Evolutionary conservation across 2,888 invertebrate genomes (phyloP), one percentile per base, ranked within the genome.

Genomic region (Cataglyphis livida): DNA sequence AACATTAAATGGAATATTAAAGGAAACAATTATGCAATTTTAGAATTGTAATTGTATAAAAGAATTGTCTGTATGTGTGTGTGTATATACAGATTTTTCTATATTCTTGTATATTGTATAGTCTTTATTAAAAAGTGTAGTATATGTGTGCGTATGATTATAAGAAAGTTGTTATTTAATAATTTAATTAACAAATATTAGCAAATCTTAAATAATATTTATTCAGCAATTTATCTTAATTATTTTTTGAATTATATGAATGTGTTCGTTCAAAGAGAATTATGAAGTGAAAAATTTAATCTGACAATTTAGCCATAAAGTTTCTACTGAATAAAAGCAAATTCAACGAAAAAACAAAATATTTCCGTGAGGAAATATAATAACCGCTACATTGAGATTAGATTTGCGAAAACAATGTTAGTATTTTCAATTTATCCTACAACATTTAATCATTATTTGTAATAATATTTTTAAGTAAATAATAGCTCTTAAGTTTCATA

Each of bases 191-290:
- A 28, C 21, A 76, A 71, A 79, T 73, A 64, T 51, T 73, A 79
- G 59, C 44, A 38, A 38, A 54, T 44, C n/a, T 2, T 25, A 32
- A 66, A 28, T 25, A 59, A 18, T 83, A 73, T 79, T 86, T 85
- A 83, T 82, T 44, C 74, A 44, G 59, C 71, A 82, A 85, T 85
- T 87, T 86, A 83, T 87, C 82, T 84, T 51, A 85, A 85, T 82
- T 78, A 54, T 71, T 81, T 70, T 79, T 7, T 70, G 18, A 74
- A 44, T 15, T 35, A 41, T 41, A 41, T 15, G 12, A 41, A 15
- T 3, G 12, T 44, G 12, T 44, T 12, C 3, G 12, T 41, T 12
- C 0, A 4, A 32, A 74, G 7, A 83, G 71, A 87, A 70, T 70
- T 78, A 79, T 32, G 48, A 48, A 35, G 74, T 62, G 74, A 71